Percentiles rank a stretch among this genome's conserved stretches.
Conservation (phyloP, 1,140 invertebrate species). For the Polypedilum vanderplanki region DNA sequence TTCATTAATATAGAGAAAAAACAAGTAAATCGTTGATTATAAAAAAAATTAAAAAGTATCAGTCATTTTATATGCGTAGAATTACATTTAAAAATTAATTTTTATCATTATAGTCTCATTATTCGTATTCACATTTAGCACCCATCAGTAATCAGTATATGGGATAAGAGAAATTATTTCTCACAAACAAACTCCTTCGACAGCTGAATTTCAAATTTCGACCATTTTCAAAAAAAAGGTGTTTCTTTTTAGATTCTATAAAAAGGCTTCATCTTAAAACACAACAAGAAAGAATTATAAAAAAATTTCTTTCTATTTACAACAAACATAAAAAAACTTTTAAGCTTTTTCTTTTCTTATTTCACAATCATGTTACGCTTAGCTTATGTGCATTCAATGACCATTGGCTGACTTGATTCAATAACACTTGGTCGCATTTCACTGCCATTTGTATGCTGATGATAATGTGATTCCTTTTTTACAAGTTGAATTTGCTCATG, state of each 20-base stretch:
- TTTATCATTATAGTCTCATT: conserved; percentile 14
- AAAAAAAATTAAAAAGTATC: neutral
- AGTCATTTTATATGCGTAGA: neutral
- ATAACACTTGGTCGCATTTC: conserved; percentile 72
- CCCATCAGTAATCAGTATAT: neutral
- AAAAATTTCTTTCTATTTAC: neutral
- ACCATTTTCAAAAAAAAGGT: neutral
- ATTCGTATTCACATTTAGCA: neutral
- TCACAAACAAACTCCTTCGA: neutral
- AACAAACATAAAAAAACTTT: neutral
- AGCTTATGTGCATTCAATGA: conserved; percentile 75
- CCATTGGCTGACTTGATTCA: conserved; percentile 76
- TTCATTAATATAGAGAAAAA: neutral
- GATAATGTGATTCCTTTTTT: conserved; percentile 39
- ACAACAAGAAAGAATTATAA: neutral
- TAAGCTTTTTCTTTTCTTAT: neutral
- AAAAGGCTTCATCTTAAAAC: neutral
- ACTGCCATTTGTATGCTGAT: conserved; percentile 48
- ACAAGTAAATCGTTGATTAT: neutral
- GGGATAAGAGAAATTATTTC: neutral
- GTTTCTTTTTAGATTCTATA: neutral
- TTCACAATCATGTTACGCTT: neutral
- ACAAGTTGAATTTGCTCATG: conserved; percentile 35
- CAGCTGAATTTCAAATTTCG: neutral
- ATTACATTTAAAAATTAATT: conserved; percentile 15